Percentiles rank a stretch among this genome's conserved stretches.
Conservation (phyloP, 23 tunicate species). For the Oikopleura dioica region DNA sequence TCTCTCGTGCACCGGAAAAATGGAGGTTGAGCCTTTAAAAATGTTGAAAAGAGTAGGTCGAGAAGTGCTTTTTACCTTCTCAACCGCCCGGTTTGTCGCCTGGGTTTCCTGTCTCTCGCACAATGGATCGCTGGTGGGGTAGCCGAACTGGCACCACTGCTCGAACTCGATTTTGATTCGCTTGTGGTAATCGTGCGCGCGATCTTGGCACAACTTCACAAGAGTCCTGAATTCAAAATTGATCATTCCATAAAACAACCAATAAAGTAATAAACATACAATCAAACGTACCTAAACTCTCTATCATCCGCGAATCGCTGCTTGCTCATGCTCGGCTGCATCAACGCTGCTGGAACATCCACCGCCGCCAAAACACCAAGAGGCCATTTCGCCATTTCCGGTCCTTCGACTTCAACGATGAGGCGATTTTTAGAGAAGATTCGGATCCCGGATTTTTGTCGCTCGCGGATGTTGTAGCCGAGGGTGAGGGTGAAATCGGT, state of each 20-base stretch:
- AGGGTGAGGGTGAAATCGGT: background rate
- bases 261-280: background rate
- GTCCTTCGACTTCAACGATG: background rate
- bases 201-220: background rate
- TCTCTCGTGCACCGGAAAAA: conserved; percentile 3
- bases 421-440: background rate
- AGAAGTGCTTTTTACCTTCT: too few relatives aligned
- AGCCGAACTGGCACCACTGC: background rate
- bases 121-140: background rate
- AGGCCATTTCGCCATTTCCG: background rate
- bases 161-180: background rate
- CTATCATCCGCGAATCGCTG: conserved; percentile 2
- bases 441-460: background rate
- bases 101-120: background rate
- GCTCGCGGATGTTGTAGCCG: background rate
- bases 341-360: conserved; percentile 7
- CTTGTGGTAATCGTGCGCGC: background rate
- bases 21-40: background rate
- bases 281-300: background rate
- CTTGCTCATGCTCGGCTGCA: conserved; percentile 6
- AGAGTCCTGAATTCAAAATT: conserved; percentile 6
- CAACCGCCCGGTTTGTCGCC: background rate
- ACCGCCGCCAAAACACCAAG: background rate
- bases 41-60: too few relatives aligned
- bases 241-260: background rate